Percentiles rank a stretch among this genome's conserved stretches.
Conservation (phyloP, 2,797 vertebrate species). For the Clarias laeviceps region DNA sequence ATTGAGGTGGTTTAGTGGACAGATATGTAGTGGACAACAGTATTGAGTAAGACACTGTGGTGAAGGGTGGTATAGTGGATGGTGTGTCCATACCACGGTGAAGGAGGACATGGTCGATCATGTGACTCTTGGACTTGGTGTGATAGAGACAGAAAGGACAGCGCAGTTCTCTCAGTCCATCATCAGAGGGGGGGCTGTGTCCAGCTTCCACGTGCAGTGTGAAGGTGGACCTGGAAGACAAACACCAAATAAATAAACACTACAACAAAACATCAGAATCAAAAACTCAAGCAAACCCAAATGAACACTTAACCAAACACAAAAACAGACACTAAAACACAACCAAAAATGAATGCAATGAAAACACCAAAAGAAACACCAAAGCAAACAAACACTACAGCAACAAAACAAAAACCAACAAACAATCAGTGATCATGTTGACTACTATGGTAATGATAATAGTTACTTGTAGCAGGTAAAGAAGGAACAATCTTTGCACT, state of each 20-base stretch:
- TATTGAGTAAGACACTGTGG: neutral
- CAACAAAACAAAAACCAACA: neutral
- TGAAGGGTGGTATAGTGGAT: neutral
- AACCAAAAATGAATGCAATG: neutral
- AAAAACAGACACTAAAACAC: neutral
- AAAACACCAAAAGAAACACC: neutral
- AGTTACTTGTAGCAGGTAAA: slow-evolving; percentile 97
- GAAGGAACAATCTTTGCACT: slow-evolving; percentile 98
- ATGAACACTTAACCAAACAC: neutral
- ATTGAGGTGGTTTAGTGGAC: neutral
- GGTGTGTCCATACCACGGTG: slow-evolving; percentile 84
- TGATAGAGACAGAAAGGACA: slow-evolving; percentile 98
- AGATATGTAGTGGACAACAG: neutral
- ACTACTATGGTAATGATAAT: neutral
- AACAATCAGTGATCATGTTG: neutral
- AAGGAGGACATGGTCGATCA: slow-evolving; percentile 98
- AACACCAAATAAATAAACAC: slow-evolving; percentile 5
- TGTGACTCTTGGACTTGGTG: slow-evolving; percentile 98
- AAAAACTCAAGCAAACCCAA: too few relatives aligned
- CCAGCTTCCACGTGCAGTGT: slow-evolving; percentile 95
- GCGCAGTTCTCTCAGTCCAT: slow-evolving; percentile 91
- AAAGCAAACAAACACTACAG: neutral
- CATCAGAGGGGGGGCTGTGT: slow-evolving; percentile 82
- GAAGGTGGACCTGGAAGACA: slow-evolving; percentile 86
- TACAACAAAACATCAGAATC: neutral